Evolutionary conservation across 2,888 invertebrate genomes (phyloP), one percentile per base, ranked within the genome.

Genomic region (Macrostomum cliftonense): DNA sequence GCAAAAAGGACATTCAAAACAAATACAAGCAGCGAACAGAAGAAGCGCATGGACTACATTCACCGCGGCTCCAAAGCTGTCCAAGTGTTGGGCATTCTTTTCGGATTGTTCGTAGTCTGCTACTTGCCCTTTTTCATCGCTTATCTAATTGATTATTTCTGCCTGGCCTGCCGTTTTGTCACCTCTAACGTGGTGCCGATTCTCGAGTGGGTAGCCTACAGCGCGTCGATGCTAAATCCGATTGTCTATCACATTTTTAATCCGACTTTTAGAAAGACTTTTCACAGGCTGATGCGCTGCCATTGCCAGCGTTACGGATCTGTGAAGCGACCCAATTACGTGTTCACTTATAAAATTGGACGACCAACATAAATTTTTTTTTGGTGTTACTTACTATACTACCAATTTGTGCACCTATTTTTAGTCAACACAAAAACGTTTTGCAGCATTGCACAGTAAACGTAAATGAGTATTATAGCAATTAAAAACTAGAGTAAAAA

Each of bases 181-280:
- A n/a, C n/a, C n/a, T n/a, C n/a, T n/a, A n/a, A n/a, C n/a, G n/a
- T n/a, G n/a, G n/a, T n/a, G n/a, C n/a, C n/a, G n/a, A n/a, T n/a
- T n/a, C n/a, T n/a, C n/a, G n/a, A 42, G 13, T 42, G 19, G n/a
- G 12, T 56, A 39, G 57, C 52, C 5, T 57, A 57, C 52, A 55
- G 55, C 37, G 56, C 54, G 20, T 55, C 57, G 12, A 53, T 55
- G 51, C 45, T 57, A 28, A 57, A 57, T 43, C 57, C 57, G 37
- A 55, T 57, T 46, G 49, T 57, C 28, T 57, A 57, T 42, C 57
- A 57, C 49, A 47, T 57, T 37, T 57, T 57, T 50, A 57, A 57
- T 45, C 55, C 54, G 11, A 55, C 56, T 45, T 57, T 57, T 49
- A 43, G 55, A 21, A 20, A 52, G 20, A 53, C 56, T 13, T 57